Evolutionary conservation across 2,113 vertebrate genomes (phyloP), one percentile per base, ranked within the genome.

Genomic region (Isichthys henryi): DNA sequence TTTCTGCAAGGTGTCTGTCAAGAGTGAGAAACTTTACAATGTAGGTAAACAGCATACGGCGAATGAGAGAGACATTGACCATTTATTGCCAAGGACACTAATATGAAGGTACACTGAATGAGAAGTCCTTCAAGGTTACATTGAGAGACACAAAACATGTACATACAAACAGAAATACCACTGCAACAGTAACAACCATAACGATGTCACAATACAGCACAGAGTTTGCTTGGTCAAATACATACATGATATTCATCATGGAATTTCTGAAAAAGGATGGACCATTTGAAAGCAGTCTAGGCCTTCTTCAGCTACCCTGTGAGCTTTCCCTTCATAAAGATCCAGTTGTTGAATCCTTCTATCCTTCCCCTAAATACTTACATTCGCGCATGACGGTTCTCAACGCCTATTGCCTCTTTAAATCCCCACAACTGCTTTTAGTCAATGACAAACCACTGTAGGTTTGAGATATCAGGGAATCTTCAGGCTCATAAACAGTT

Each of bases 71-170:
- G 15, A 53, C 49, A 46, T 52, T 46, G 88, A 87, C 31, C 45
- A 50, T 53, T 86, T 89, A 88, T 89, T 88, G 62, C 88, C 83
- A 89, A 88, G 46, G 80, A 82, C 62, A 43, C 43, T 50, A 86
- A 90, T 53, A 31, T 77, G 27, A 88, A 77, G 58, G 58, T 88
- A 46, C 53, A 49, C 82, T 45, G 85, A 80, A 50, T 46, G 56
- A 23, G 46, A 58, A 88, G 53, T 87, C 62, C 77, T 31, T 85
- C 87, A 87, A 19, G 62, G 87, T 35, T 35, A 80, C 85, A 89
- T 23, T 56, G 80, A 87, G 19, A 80, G 17, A 46, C 43, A 88
- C 86, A 90, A 7, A 66, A 31, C n/a, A 31, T 31, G 62, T 48
- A 52, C 82, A 88, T 39, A 88, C 13, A 58, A 49, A 90, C 77